phyloP scores from a whole-genome alignment of 2,888 invertebrate species.

The Sipha maydis region DNA sequence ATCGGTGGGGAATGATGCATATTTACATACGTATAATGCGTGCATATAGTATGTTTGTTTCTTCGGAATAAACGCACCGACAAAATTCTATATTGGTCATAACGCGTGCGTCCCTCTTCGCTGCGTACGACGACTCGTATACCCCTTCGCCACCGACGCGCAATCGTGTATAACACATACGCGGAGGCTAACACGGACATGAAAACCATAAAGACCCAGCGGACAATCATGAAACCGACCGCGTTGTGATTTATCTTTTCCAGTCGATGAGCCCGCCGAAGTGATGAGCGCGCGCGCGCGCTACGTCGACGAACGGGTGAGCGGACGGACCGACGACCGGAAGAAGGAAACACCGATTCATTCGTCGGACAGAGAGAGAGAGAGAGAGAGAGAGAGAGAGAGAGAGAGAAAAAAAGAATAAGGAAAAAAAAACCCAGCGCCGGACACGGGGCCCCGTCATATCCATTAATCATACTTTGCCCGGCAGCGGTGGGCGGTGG shows the following conservation, averaged over 20 bases:
- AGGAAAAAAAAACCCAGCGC: not conserved
- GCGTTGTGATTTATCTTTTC: slow-evolving; percentile 44
- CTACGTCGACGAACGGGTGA: not conserved
- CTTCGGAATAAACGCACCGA: slow-evolving; percentile 15
- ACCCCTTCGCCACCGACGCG: not conserved
- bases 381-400: too few species aligned
- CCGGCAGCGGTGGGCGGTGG: not conserved
- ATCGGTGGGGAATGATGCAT: not conserved
- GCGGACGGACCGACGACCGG: not conserved
- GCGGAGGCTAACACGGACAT: not conserved
- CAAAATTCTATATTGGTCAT: not conserved
- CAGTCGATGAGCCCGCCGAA: slow-evolving; percentile 9
- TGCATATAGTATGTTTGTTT: not conserved
- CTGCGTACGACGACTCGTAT: not conserved
- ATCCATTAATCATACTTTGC: slow-evolving; percentile 37
- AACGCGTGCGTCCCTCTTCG: not conserved
- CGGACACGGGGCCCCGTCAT: not conserved
- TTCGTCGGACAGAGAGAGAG: not conserved
- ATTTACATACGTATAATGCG: not conserved
- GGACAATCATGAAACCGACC: slow-evolving; percentile 11
- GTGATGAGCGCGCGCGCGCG: not conserved
- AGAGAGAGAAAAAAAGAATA: too few species aligned
- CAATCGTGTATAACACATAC: not conserved
- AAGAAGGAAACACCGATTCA: slow-evolving; percentile 30
- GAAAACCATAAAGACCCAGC: not conserved